Conservation (phyloP, 2,888 invertebrate species). For the Digitonthophagus gazella region DNA sequence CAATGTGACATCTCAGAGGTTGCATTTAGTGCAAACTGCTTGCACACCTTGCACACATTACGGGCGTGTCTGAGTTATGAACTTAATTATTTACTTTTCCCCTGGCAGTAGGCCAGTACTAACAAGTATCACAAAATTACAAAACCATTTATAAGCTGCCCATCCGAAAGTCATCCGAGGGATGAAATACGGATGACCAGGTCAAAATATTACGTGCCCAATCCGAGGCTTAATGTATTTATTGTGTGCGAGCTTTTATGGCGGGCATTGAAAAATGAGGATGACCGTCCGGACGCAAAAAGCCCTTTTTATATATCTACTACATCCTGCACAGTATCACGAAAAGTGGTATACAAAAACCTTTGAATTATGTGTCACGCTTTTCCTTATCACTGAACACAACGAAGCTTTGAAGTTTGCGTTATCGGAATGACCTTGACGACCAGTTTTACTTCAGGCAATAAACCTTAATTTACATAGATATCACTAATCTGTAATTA, state of each 20-base stretch:
- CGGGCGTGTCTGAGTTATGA: too few species aligned
- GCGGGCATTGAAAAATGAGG: background rate
- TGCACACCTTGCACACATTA: too few species aligned
- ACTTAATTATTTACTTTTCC: background rate
- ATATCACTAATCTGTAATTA: background rate
- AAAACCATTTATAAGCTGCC: background rate
- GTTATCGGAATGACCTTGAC: background rate
- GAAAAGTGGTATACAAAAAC: background rate
- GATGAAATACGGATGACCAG: background rate
- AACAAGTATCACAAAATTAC: background rate
- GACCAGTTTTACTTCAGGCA: background rate
- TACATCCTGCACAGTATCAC: too few species aligned
- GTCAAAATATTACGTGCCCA: background rate
- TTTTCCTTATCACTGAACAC: background rate
- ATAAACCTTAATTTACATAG: background rate
- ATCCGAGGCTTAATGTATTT: background rate
- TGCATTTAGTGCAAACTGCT: too few species aligned
- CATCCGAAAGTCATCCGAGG: background rate
- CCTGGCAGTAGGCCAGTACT: background rate
- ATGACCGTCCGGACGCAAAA: too few species aligned
- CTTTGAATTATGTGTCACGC: background rate
- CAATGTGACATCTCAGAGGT: too few species aligned
- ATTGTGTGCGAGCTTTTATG: background rate
- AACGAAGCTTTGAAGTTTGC: background rate
- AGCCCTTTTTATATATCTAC: too few species aligned